These are phyloP conservation scores for Ictidomys tridecemlineatus DNA, from an alignment of 2,113 vertebrate species.

Conservation along the genomic window DNA sequence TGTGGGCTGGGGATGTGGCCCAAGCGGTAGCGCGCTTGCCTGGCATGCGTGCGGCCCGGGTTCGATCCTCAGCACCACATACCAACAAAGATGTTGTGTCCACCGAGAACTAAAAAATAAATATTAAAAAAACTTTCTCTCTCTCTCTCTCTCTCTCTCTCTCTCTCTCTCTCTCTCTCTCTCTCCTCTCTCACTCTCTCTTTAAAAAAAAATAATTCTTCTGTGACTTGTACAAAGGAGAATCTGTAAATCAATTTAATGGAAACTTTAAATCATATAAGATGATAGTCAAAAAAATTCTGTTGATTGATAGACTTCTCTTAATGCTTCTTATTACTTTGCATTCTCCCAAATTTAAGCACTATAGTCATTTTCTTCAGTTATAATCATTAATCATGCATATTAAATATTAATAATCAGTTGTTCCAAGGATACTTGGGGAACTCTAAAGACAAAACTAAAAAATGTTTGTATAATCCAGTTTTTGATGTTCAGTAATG, in stretches of 20 bases:
- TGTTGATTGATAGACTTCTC: background rate
- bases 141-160: too few relatives aligned
- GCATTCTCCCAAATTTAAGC: background rate
- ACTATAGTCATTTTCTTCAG: background rate
- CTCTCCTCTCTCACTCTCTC: too few relatives aligned
- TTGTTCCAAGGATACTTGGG: background rate
- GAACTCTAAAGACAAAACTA: background rate
- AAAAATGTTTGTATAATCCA: background rate
- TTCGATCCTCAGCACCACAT: too few relatives aligned
- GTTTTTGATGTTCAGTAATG: background rate
- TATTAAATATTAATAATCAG: background rate
- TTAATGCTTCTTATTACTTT: background rate
- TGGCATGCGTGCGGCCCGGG: too few relatives aligned
- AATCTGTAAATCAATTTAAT: background rate
- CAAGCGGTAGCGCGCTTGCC: too few relatives aligned
- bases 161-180: too few relatives aligned
- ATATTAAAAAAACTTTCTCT: too few relatives aligned
- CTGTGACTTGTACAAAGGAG: background rate
- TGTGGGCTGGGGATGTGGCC: too few relatives aligned
- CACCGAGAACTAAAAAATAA: too few relatives aligned
- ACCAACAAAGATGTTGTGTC: too few relatives aligned
- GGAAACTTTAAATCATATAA: background rate
- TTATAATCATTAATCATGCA: background rate
- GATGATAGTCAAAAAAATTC: background rate
- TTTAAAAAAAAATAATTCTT: too few relatives aligned